Evolutionary conservation across 2,797 vertebrate genomes (phyloP).

Genomic region (Pipistrellus nathusii): DNA sequence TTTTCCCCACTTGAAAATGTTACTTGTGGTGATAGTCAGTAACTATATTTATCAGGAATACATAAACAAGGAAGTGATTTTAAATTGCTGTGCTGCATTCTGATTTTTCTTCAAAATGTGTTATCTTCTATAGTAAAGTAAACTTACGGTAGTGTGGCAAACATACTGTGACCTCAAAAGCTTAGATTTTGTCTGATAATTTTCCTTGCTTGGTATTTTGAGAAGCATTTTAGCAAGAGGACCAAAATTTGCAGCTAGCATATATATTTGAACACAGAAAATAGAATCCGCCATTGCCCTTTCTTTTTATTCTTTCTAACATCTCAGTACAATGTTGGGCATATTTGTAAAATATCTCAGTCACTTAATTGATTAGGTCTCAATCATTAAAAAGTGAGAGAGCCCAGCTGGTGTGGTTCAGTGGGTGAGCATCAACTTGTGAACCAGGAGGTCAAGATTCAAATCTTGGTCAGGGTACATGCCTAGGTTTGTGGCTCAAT

Average conservation of each 20-base stretch:
- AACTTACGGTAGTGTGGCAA: neutral
- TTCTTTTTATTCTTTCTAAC: neutral
- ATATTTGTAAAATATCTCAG: neutral
- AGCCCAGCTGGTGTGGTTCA: neutral
- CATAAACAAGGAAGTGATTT: neutral
- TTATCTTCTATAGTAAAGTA: neutral
- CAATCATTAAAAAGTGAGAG: neutral
- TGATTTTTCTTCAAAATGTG: neutral
- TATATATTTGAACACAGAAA: neutral
- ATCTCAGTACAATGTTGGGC: neutral
- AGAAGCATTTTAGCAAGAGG: too few relatives aligned
- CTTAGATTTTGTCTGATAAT: neutral
- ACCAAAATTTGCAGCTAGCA: too few relatives aligned
- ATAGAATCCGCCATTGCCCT: neutral
- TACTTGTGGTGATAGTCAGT: neutral
- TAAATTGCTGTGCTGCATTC: neutral
- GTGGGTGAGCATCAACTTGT: too few relatives aligned
- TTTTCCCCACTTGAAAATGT: neutral
- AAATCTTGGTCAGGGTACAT: too few relatives aligned
- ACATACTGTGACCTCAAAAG: neutral
- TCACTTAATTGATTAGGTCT: neutral
- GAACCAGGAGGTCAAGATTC: too few relatives aligned
- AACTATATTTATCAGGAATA: conserved; percentile 1
- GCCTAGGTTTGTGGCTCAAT: too few relatives aligned
- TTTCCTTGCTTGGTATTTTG: neutral